phyloP scores from a whole-genome alignment of 2,113 vertebrate species.

The Zosterops borbonicus region DNA sequence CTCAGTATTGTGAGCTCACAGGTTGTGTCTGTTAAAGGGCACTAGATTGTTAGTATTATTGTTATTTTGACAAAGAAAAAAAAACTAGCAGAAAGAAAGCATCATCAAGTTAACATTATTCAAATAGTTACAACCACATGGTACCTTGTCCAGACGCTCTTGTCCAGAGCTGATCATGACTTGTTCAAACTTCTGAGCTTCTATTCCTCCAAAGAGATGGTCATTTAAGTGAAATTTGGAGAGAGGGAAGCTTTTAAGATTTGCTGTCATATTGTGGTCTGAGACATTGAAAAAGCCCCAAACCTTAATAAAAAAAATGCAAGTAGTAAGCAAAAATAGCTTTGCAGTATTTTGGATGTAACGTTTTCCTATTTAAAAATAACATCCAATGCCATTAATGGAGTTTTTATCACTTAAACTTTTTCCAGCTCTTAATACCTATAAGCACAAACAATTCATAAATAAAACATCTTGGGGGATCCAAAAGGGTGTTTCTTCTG shows the following conservation, averaged over 20 bases:
- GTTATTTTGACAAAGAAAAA: background rate
- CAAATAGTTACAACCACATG: background rate
- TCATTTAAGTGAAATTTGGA: background rate
- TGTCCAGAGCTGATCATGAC: background rate
- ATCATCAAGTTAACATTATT: background rate
- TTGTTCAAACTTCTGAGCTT: background rate
- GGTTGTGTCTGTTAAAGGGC: background rate
- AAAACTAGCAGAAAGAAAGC: background rate
- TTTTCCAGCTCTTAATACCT: background rate
- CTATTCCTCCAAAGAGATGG: background rate
- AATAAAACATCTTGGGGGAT: background rate
- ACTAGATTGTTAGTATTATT: background rate
- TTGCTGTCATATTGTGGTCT: background rate
- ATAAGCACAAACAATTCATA: background rate
- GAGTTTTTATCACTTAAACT: background rate
- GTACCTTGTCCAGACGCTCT: accelerated
- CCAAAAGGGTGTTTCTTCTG: background rate
- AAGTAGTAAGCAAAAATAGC: background rate
- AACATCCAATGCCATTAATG: background rate
- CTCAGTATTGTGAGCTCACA: background rate
- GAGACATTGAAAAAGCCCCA: background rate
- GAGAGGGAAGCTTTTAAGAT: background rate
- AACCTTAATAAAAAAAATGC: background rate
- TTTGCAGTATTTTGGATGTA: background rate
- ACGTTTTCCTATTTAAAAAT: background rate